These are phyloP conservation scores for Microcebus ravelobensis DNA, from an alignment of 2,113 vertebrate species.

Conservation along the genomic window DNA sequence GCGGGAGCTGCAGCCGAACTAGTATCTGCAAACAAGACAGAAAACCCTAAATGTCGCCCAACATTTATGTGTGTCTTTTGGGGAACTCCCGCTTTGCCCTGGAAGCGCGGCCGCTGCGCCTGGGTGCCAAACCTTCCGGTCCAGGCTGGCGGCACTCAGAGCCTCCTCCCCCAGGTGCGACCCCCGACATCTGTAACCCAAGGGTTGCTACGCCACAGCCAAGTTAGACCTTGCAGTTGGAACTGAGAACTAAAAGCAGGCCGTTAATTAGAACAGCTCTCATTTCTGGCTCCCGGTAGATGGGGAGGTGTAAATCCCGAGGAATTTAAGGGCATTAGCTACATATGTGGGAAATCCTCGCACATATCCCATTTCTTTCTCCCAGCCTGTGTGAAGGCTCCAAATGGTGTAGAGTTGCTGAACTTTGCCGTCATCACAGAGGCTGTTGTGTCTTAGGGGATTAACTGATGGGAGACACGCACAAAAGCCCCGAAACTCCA, in stretches of 20 bases:
- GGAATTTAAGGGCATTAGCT: slow-evolving; percentile 85
- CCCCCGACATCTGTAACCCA: slow-evolving; percentile 74
- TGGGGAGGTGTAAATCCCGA: slow-evolving; percentile 87
- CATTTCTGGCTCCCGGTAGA: slow-evolving; percentile 77
- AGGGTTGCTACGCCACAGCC: slow-evolving; percentile 62
- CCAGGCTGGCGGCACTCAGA: background rate
- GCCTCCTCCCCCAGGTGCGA: background rate
- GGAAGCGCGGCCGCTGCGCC: rapidly evolving
- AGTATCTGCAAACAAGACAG: background rate
- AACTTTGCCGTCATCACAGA: slow-evolving; percentile 78
- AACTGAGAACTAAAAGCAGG: slow-evolving; percentile 57
- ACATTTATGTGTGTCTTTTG: no score
- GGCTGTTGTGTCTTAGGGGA: slow-evolving; percentile 86
- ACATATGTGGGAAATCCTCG: slow-evolving; percentile 69
- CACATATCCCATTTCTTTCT: slow-evolving; percentile 76
- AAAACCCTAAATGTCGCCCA: background rate
- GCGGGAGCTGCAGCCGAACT: background rate
- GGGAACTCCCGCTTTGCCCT: background rate
- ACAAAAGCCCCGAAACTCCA: slow-evolving; percentile 41
- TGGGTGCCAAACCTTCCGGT: background rate
- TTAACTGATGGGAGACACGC: slow-evolving; percentile 76
- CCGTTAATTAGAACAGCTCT: slow-evolving; percentile 84
- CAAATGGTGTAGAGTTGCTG: slow-evolving; percentile 80
- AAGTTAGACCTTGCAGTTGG: slow-evolving; percentile 64
- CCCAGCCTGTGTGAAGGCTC: slow-evolving; percentile 67